These are phyloP conservation scores for Hemibagrus guttatus DNA, from an alignment of 2,797 vertebrate species.

Conservation along the genomic window DNA sequence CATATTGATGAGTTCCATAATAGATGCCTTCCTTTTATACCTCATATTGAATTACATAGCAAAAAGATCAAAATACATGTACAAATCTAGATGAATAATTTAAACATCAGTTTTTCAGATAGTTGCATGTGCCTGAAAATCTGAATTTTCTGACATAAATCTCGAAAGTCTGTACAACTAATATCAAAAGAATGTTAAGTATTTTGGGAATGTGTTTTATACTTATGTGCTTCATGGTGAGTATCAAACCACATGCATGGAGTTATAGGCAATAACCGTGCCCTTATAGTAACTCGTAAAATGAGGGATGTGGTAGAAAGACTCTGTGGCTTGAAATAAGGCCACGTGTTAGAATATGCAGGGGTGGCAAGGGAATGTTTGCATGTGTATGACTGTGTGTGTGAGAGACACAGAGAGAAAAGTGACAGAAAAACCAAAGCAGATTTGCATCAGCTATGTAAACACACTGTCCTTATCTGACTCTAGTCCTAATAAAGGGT, in stretches of 20 bases:
- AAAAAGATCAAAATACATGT: neutral
- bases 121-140: neutral
- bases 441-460: conserved; percentile 15
- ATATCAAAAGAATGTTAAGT: neutral
- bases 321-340: conserved; percentile 5
- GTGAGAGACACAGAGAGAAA: neutral
- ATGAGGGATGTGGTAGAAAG: conserved; percentile 12
- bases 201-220: neutral
- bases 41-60: neutral
- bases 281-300: conserved; percentile 34
- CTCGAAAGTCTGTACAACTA: neutral
- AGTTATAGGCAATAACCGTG: conserved; percentile 6
- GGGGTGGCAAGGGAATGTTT: neutral
- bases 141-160: neutral
- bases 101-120: neutral
- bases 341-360: conserved; percentile 15
- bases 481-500: neutral
- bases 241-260: neutral
- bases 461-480: neutral
- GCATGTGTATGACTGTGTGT: conserved; percentile 18
- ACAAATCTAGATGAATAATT: neutral
- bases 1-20: neutral
- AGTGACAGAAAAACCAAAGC: conserved; percentile 9
- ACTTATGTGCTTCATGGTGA: conserved; percentile 4
- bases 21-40: neutral